Percentiles rank a stretch among this genome's conserved stretches.
Evolutionary conservation across 2,797 vertebrate species (phyloP).

Genomic region (Nyctalus aviator): DNA sequence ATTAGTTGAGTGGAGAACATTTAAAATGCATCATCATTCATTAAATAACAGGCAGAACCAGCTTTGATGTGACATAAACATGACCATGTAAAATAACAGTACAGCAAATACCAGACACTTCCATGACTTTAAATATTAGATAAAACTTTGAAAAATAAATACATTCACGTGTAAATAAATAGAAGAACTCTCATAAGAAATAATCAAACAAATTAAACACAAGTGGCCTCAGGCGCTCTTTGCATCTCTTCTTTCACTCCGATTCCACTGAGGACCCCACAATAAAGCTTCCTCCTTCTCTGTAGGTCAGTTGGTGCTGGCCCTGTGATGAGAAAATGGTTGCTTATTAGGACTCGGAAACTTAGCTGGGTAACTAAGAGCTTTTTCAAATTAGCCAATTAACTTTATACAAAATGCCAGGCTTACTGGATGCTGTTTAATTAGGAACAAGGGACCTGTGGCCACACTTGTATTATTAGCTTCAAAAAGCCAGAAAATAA

Average conservation of each 20-base stretch:
- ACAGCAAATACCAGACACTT: neutral
- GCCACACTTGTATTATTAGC: neutral
- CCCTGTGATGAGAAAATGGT: constrained; percentile 37
- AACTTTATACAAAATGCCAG: neutral
- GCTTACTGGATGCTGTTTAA: neutral
- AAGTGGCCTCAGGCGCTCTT: fast-evolving
- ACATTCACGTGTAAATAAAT: constrained; percentile 49
- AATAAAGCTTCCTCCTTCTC: neutral
- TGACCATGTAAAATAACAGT: neutral
- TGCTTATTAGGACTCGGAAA: neutral
- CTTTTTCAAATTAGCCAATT: too few species aligned
- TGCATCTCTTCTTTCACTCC: neutral
- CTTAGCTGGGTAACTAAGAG: too few species aligned
- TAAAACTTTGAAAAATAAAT: constrained; percentile 57
- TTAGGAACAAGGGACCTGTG: neutral
- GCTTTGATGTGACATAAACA: neutral
- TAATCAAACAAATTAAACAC: neutral
- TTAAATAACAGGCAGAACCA: neutral
- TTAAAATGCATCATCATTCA: neutral
- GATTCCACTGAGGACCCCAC: neutral
- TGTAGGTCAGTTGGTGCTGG: neutral
- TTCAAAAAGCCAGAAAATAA: neutral
- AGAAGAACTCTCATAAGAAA: neutral
- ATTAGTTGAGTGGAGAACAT: constrained; percentile 2
- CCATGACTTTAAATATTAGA: constrained; percentile 66